Evolutionary conservation across 2,113 vertebrate species (phyloP), one percentile per base, ranked within the genome.

Genomic region (Halcyon senegalensis): DNA sequence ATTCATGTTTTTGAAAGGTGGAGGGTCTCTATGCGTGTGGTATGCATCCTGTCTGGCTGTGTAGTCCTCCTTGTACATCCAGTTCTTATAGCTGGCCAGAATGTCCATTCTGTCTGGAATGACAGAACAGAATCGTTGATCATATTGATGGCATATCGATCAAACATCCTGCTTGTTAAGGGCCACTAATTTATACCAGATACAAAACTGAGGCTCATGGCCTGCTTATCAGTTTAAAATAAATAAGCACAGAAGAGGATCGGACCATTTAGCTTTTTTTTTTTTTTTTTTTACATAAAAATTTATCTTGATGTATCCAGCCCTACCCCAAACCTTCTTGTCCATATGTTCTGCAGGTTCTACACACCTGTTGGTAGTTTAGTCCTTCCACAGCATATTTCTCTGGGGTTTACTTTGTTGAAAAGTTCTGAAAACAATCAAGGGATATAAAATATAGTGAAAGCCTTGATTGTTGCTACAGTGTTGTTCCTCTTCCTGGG

Each of bases 191-290:
- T 78, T 68, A 66, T 89, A 66, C 41, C 90, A 84, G 78, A 68
- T 90, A 43, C 53, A 87, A 91, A 84, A 76, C 37, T 72, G 48
- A 79, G 59, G 37, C 60, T 91, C 13, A 24, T 23, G 84, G 73
- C 48, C 78, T 86, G 53, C 63, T 89, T 69, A 94, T 93, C 56
- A 62, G 31, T 85, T 94, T 90, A 82, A 76, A 93, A 84, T 74
- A 89, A 91, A 86, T 76, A 91, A 67, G 17, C n/a, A 78, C 13
- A 30, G 59, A 93, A 84, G 30, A 87, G 18, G 12, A 88, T 90
- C 23, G 31, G 72, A 77, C 16, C 7, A 35, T 72, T 79, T 25
- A 66, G 16, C 3, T 28, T 10, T 27, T 16, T 11, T 43, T 41
- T 3, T 39, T 56, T 41, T 3, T 30, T 43, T 23, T 55, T 37